Conservation (phyloP, 2,113 vertebrate species). For the Dromiciops gliroides region DNA sequence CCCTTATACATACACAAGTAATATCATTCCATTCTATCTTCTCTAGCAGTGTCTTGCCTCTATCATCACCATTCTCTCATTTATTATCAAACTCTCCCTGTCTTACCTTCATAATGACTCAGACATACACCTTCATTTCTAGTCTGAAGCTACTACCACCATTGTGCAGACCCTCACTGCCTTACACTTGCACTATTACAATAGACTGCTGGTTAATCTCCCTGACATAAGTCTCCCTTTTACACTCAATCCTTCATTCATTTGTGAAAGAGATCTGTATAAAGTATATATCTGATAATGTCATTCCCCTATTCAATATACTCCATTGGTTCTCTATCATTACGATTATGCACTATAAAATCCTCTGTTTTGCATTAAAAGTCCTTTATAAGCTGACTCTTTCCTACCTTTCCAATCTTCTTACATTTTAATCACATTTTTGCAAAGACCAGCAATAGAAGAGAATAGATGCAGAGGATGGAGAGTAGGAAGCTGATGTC, state of each 20-base stretch:
- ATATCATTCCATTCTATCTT: neutral
- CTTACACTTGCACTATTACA: no score
- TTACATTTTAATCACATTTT: neutral
- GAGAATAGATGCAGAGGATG: neutral
- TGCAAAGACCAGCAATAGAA: neutral
- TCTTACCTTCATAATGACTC: neutral
- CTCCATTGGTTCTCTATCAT: no score
- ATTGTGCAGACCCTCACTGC: neutral
- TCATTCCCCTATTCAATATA: no score
- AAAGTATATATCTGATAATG: no score
- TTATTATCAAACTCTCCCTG: no score
- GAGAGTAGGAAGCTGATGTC: neutral
- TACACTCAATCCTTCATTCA: neutral
- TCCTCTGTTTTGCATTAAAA: no score
- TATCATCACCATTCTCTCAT: no score
- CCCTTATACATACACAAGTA: neutral
- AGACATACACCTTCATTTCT: no score
- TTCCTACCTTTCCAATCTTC: neutral
- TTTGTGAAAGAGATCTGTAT: no score
- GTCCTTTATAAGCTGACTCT: no score
- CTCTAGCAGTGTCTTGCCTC: neutral
- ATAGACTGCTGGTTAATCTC: neutral
- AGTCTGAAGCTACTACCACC: neutral
- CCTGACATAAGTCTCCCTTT: neutral
- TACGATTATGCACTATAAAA: no score